A percentile compares a stretch with the other conserved stretches of the same genome.
phyloP scores from a whole-genome alignment of 2,797 vertebrate species.

The Syncerus caffer region DNA sequence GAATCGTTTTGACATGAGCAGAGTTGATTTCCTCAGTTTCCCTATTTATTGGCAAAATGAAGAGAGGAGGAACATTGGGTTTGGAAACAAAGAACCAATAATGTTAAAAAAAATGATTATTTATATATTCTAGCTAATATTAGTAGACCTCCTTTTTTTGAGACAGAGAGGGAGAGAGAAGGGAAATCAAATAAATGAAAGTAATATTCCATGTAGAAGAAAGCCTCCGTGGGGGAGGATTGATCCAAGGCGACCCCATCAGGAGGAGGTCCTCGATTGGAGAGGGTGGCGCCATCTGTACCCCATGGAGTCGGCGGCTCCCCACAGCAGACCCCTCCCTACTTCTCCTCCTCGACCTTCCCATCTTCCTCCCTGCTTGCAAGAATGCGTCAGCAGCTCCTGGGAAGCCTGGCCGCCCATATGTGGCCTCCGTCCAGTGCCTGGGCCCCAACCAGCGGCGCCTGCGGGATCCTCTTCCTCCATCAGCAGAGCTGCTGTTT shows the following conservation, averaged over 20 bases:
- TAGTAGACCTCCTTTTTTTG: slow-evolving; percentile 81
- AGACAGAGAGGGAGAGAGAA: slow-evolving; percentile 51
- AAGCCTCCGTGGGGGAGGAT: slow-evolving; percentile 75
- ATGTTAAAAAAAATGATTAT: slow-evolving; percentile 82
- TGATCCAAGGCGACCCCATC: slow-evolving; percentile 73
- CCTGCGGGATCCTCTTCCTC: slow-evolving; percentile 64
- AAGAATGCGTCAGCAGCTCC: slow-evolving; percentile 73
- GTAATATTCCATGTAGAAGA: slow-evolving; percentile 78
- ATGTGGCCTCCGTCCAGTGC: slow-evolving; percentile 68
- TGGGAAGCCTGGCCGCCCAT: slow-evolving; percentile 62
- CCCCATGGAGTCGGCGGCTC: slow-evolving; percentile 68
- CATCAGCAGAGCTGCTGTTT: not conserved
- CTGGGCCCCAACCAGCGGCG: slow-evolving; percentile 38
- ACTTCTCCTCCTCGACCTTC: slow-evolving; percentile 48
- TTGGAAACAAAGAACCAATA: slow-evolving; percentile 79
- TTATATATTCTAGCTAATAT: slow-evolving; percentile 84
- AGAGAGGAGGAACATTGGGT: slow-evolving; percentile 73
- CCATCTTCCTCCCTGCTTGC: slow-evolving; percentile 67
- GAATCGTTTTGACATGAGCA: slow-evolving; percentile 78
- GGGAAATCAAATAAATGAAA: slow-evolving; percentile 76
- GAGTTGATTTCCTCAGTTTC: slow-evolving; percentile 83
- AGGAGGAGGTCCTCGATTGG: slow-evolving; percentile 73
- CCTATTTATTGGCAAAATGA: slow-evolving; percentile 80
- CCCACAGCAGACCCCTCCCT: slow-evolving; percentile 61
- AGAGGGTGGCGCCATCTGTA: slow-evolving; percentile 77